Conservation (phyloP, 2,797 vertebrate species). For the Malacoctenus gilli region DNA sequence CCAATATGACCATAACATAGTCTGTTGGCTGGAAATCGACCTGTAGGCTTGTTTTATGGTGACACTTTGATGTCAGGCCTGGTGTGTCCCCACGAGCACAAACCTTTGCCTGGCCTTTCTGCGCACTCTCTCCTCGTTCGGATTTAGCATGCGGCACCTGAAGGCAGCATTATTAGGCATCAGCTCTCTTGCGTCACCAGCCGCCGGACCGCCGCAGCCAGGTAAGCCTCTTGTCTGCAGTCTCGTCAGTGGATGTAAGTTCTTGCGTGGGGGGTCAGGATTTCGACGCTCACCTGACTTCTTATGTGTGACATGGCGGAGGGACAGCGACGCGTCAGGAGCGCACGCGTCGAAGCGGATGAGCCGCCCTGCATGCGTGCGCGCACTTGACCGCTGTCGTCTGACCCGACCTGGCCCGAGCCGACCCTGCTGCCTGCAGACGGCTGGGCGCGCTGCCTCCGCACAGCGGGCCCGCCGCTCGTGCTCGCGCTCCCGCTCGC, state of each 20-base stretch:
- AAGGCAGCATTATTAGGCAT: conserved; percentile 50
- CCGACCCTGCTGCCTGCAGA: too few relatives aligned
- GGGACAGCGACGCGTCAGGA: conserved; percentile 21
- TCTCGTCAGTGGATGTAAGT: conserved; percentile 16
- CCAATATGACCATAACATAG: too few relatives aligned
- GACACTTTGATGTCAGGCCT: too few relatives aligned
- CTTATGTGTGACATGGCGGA: conserved; percentile 46
- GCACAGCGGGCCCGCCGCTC: background rate
- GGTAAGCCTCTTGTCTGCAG: conserved; percentile 53
- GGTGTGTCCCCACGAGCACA: too few relatives aligned
- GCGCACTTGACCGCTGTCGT: conserved; percentile 5
- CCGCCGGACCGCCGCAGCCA: conserved; percentile 14
- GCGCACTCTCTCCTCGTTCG: background rate
- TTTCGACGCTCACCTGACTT: conserved; percentile 16
- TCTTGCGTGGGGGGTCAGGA: conserved; percentile 25
- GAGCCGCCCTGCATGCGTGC: conserved; percentile 22
- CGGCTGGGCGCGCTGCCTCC: background rate
- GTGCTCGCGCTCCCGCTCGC: background rate
- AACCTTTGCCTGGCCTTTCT: background rate
- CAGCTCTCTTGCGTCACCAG: conserved; percentile 47
- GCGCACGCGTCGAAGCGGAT: conserved; percentile 38
- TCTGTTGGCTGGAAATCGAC: too few relatives aligned
- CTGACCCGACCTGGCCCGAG: conserved; percentile 14
- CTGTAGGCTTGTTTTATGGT: too few relatives aligned
- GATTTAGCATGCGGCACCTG: conserved; percentile 28